Evolutionary conservation across 2,888 invertebrate species (phyloP), one percentile per base, ranked within the genome.

Genomic region (Elysia crispata): DNA sequence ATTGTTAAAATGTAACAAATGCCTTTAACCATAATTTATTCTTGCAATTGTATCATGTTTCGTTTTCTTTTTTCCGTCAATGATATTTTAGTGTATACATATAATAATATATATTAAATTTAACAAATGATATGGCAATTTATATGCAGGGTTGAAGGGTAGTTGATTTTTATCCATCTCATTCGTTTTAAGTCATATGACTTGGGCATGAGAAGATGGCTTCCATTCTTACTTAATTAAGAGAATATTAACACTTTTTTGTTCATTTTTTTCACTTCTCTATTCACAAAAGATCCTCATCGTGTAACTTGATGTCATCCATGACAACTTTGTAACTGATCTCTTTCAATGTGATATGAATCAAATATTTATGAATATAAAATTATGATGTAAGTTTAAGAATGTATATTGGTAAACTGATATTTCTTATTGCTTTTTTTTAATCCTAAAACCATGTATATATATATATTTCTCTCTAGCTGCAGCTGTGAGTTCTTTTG

Each of bases 111-210:
- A 33, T 13, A 62, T 74, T 57, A 31, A 62, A 11, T 15, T 5
- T 13, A 50, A 13, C 20, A 13, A 50, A n/a, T 60, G 15, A 30
- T 62, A 50, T n/a, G 20, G 1, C 67, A 31, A 54, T 25, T 50
- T 57, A 50, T 25, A 67, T 76, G 76, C 69, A 69, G 50, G 76
- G 67, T 69, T 76, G 11, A 67, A 54, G 76, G 76, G 67, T 67
- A 41, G 69, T 76, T 67, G 28, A 54, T 50, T 8, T 20, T 64
- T 33, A n/a, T 8, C 20, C 76, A 49, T 49, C 33, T 11, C 64
- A 15, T 23, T 64, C 15, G 15, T 23, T 64, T 49, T 33, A 20
- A n/a, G 13, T 41, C 18, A 30, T 20, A 25, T 33, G 41, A 49
- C 8, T 30, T 62, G 66, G 41, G 66, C 11, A 76, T 76, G 50